A percentile compares a stretch with the other conserved stretches of the same genome.
Evolutionary conservation across 2,888 invertebrate genomes (phyloP).

Genomic region (Monoplex corrugatus): DNA sequence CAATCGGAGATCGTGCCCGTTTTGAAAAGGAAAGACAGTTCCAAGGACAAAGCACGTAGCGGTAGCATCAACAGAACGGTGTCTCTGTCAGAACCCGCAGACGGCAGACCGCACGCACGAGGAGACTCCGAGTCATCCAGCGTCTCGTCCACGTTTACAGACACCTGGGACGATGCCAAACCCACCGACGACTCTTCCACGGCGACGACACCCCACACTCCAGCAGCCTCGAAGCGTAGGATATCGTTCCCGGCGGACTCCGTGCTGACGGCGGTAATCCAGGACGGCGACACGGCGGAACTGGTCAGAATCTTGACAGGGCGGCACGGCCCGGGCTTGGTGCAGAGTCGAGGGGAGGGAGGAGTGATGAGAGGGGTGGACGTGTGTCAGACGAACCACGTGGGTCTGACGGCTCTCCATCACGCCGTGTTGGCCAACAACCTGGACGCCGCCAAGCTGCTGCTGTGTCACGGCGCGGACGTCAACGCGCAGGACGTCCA

Average conservation of each 20-base stretch:
- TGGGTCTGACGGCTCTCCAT: slow-evolving; percentile 75
- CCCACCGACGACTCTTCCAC: not conserved
- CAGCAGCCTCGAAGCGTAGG: slow-evolving; percentile 55
- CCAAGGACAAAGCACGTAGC: not conserved
- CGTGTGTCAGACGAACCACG: slow-evolving; percentile 68
- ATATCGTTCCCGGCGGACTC: slow-evolving; percentile 77
- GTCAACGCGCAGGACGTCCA: slow-evolving; percentile 73
- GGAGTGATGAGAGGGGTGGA: slow-evolving; percentile 61
- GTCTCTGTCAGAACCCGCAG: not conserved
- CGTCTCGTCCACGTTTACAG: not conserved
- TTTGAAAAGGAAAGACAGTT: slow-evolving; percentile 24
- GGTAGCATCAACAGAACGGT: not conserved
- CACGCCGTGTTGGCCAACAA: slow-evolving; percentile 77
- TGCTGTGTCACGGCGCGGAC: slow-evolving; percentile 71
- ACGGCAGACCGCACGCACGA: not conserved
- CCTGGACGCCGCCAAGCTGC: slow-evolving; percentile 74
- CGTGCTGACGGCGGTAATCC: slow-evolving; percentile 73
- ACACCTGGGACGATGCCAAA: not conserved
- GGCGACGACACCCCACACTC: not conserved
- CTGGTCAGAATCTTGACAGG: slow-evolving; percentile 66
- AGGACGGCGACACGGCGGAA: slow-evolving; percentile 74
- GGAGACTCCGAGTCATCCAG: slow-evolving; percentile 12
- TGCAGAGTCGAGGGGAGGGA: not conserved
- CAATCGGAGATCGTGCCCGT: slow-evolving; percentile 2
- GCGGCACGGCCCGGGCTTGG: slow-evolving; percentile 48